These are phyloP conservation scores for Phenganax marumi DNA, from an alignment of 92 coral and sea anemone genomes.

Conservation along the genomic window DNA sequence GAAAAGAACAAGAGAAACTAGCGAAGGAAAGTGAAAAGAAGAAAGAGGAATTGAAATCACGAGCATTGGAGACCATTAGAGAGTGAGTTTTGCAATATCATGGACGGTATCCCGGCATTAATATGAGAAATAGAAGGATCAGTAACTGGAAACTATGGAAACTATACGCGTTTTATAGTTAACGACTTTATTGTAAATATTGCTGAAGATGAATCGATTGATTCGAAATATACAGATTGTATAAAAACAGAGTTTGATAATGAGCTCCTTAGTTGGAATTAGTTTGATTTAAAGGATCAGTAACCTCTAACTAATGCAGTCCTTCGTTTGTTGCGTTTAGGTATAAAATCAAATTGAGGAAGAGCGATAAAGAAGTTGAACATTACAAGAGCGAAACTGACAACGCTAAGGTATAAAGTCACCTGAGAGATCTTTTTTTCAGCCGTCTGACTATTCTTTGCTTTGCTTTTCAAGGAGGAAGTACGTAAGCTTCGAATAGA, in stretches of 20 bases:
- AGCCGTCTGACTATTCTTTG: neutral
- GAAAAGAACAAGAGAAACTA: slow-evolving; percentile 71
- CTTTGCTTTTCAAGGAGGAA: slow-evolving; percentile 14
- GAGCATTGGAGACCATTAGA: slow-evolving; percentile 84
- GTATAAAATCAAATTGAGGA: slow-evolving; percentile 26
- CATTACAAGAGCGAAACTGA: slow-evolving; percentile 33
- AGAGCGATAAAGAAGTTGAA: slow-evolving; percentile 28
- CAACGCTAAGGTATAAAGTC: slow-evolving; percentile 23
- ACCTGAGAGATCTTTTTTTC: neutral
- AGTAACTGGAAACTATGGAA: neutral
- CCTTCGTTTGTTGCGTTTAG: neutral
- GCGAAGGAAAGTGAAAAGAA: slow-evolving; percentile 82
- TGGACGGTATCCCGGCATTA: too few relatives aligned
- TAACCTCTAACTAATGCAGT: neutral
- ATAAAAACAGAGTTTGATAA: too few relatives aligned
- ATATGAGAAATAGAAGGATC: too few relatives aligned
- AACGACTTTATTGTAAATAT: too few relatives aligned
- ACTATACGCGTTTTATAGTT: too few relatives aligned
- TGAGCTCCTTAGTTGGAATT: neutral
- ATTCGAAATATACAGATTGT: too few relatives aligned
- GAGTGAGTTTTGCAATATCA: slow-evolving; percentile 64
- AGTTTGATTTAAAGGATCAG: neutral
- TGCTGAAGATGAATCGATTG: too few relatives aligned
- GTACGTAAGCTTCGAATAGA: neutral
- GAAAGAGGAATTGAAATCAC: slow-evolving; percentile 77